These are phyloP conservation scores for Tipula helvola DNA, from an alignment of 2,888 invertebrate species.

Conservation along the genomic window DNA sequence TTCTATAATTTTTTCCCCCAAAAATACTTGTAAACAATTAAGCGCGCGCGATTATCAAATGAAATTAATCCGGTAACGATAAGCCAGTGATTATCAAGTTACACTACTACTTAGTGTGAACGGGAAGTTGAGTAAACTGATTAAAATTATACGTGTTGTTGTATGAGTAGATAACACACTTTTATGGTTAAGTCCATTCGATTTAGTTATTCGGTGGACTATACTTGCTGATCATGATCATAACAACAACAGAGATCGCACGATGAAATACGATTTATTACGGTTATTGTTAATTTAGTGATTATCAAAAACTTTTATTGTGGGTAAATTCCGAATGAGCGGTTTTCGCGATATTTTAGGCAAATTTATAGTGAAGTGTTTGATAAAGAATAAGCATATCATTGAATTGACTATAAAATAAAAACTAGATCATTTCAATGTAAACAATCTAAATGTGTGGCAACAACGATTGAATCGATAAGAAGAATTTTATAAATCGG, in stretches of 20 bases:
- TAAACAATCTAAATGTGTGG: background rate
- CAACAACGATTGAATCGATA: background rate
- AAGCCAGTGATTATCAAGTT: background rate
- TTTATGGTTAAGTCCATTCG: background rate
- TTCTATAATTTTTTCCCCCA: background rate
- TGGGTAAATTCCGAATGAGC: background rate
- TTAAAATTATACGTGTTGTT: background rate
- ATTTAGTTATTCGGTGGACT: background rate
- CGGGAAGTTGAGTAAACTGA: background rate
- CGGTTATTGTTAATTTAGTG: background rate
- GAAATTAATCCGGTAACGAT: background rate
- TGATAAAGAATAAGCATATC: background rate
- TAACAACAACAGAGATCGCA: background rate
- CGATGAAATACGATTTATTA: background rate
- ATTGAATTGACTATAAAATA: background rate
- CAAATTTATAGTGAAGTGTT: background rate
- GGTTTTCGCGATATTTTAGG: background rate
- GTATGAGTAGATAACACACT: background rate
- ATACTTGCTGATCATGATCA: background rate
- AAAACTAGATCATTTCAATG: background rate
- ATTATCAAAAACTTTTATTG: background rate
- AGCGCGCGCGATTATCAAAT: background rate
- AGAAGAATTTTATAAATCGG: background rate
- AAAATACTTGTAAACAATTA: background rate
- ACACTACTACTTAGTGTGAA: background rate